Evolutionary conservation across 2,797 vertebrate species (phyloP).

Genomic region (Mastacembelus armatus): DNA sequence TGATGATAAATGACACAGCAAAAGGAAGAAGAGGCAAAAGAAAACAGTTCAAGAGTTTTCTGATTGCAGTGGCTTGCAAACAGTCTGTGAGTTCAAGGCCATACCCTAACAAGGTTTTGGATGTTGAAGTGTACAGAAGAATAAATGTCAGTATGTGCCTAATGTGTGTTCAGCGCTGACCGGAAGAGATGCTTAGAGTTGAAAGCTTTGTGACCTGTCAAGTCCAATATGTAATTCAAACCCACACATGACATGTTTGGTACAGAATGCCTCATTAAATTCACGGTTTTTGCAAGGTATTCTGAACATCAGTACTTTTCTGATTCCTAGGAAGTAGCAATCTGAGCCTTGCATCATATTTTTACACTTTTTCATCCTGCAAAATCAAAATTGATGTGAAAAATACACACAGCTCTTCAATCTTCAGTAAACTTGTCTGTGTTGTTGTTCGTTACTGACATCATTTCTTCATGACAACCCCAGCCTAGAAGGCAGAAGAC

Average conservation of each 20-base stretch:
- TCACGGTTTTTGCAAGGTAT: constrained; percentile 13
- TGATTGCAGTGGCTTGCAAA: constrained; percentile 37
- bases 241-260: constrained; percentile 23
- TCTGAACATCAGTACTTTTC: constrained; percentile 16
- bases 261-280: constrained; percentile 44
- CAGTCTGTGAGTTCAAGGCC: constrained; percentile 52
- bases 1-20: constrained; percentile 57
- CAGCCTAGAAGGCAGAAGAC: constrained; percentile 46
- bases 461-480: constrained; percentile 52
- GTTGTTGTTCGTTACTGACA: constrained; percentile 60
- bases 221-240: constrained; percentile 29
- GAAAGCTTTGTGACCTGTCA: constrained; percentile 36
- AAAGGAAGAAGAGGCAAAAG: constrained; percentile 24
- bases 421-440: constrained; percentile 56
- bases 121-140: constrained; percentile 22
- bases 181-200: constrained; percentile 42
- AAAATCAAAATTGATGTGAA: constrained; percentile 60
- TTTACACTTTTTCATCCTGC: constrained; percentile 56
- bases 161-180: constrained; percentile 24
- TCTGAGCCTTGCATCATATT: constrained; percentile 48
- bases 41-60: constrained; percentile 43
- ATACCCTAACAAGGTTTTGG: constrained; percentile 30
- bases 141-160: constrained; percentile 39
- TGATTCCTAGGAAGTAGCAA: constrained; percentile 14
- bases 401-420: constrained; percentile 50